phyloP scores from a whole-genome alignment of 2,888 invertebrate genomes.

The Rhimphoctona megacephalus region DNA sequence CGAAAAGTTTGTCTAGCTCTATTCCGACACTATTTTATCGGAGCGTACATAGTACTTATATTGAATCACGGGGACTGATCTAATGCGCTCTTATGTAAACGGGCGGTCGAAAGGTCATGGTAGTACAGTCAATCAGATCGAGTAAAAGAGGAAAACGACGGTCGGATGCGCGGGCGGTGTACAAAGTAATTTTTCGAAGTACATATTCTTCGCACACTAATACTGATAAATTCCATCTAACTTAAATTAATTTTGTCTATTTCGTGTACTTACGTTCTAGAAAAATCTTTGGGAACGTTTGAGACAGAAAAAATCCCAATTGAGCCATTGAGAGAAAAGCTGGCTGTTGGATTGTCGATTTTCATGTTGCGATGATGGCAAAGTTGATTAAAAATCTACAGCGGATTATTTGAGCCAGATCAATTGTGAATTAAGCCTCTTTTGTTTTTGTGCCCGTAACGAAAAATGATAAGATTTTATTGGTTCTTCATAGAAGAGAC shows the following conservation, averaged over 20 bases:
- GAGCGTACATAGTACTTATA: not conserved
- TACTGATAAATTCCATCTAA: not conserved
- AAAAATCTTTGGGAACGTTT: not conserved
- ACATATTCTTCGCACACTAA: not conserved
- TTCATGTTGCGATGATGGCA: not conserved
- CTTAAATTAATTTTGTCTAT: conserved; percentile 1
- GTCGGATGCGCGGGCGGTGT: not conserved
- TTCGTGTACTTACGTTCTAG: conserved; percentile 12
- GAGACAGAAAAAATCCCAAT: conserved; percentile 3
- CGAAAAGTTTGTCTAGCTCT: not conserved
- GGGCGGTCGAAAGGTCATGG: not conserved
- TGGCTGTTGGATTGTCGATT: not conserved
- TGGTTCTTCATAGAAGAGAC: not conserved
- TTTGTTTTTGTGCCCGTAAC: not conserved
- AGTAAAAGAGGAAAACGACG: not conserved
- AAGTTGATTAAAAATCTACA: not conserved
- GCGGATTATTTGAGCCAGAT: too few relatives aligned
- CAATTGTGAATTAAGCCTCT: too few relatives aligned
- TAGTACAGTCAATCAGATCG: not conserved
- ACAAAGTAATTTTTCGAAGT: not conserved
- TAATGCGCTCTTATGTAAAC: conserved; percentile 1
- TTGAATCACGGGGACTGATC: not conserved
- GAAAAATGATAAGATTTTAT: not conserved
- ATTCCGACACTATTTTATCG: not conserved
- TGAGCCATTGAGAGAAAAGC: not conserved